phyloP scores from a whole-genome alignment of 2,888 invertebrate genomes.

The Sinohyriopsis cumingii region DNA sequence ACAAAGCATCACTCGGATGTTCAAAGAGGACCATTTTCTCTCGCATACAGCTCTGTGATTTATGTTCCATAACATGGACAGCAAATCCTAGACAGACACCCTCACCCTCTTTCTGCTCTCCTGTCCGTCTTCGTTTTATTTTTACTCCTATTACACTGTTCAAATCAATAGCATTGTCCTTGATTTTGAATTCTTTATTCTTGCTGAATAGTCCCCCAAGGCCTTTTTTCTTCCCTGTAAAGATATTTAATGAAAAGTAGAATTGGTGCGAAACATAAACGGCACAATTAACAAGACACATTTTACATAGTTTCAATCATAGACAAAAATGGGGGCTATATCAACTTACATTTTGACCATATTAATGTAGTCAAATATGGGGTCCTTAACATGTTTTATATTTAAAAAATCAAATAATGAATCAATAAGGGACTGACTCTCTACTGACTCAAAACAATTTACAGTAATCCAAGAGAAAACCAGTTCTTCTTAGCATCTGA shows the following conservation, averaged over 20 bases:
- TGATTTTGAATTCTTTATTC: conserved; percentile 13
- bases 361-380: too few species aligned
- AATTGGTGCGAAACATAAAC: too few species aligned
- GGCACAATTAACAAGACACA: too few species aligned
- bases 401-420: background rate
- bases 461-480: background rate
- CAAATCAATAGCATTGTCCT: conserved; percentile 24
- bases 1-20: conserved; percentile 59
- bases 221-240: background rate
- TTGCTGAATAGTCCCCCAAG: conserved; percentile 12
- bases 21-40: conserved; percentile 53
- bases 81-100: conserved; percentile 52
- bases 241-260: too few species aligned
- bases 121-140: conserved; percentile 42
- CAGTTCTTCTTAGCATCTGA: too few species aligned
- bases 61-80: conserved; percentile 37
- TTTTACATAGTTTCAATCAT: too few species aligned
- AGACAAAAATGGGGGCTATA: too few species aligned
- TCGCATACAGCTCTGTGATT: conserved; percentile 44
- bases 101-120: conserved; percentile 43
- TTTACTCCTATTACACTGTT: conserved; percentile 49
- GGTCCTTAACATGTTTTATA: too few species aligned
- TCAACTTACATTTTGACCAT: too few species aligned
- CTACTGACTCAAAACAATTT: background rate
- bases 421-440: background rate